Conservation (phyloP, 1,140 invertebrate genomes). For the Penaeus indicus region DNA sequence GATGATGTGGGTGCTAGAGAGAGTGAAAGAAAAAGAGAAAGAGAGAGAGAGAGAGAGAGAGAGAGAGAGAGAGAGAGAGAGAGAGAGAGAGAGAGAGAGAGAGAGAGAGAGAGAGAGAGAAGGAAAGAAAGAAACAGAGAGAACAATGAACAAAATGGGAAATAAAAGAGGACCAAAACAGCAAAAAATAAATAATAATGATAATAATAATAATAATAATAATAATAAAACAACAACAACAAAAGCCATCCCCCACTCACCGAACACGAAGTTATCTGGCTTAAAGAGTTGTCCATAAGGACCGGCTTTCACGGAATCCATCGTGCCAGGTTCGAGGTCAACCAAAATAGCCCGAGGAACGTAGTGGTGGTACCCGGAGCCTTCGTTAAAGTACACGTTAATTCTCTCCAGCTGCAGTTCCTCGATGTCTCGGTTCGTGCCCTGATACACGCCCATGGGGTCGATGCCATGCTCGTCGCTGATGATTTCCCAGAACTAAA, state of each 20-base stretch:
- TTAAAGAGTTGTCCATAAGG: conserved; percentile 72
- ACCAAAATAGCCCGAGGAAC: conserved; percentile 76
- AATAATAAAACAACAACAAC: conserved; percentile 59
- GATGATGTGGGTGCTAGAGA: too few relatives aligned
- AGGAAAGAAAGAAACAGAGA: too few relatives aligned
- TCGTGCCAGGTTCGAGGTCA: conserved; percentile 77
- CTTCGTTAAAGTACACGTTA: conserved; percentile 93
- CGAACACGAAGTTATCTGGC: conserved; percentile 72
- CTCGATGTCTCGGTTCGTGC: conserved; percentile 75
- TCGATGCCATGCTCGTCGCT: conserved; percentile 19
- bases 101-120: too few relatives aligned
- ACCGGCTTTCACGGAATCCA: conserved; percentile 75
- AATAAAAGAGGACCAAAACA: too few relatives aligned
- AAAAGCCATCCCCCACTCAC: conserved; percentile 74
- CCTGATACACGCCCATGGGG: background rate
- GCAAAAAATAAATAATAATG: too few relatives aligned
- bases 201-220: too few relatives aligned
- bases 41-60: too few relatives aligned
- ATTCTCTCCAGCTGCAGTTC: conserved; percentile 88
- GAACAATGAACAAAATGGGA: too few relatives aligned
- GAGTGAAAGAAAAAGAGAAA: too few relatives aligned
- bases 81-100: too few relatives aligned
- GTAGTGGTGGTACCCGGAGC: conserved; percentile 77
- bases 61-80: too few relatives aligned
- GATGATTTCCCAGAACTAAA: conserved; percentile 20